Conservation (phyloP, 2,797 vertebrate species). For the Poeciliopsis presidionis region DNA sequence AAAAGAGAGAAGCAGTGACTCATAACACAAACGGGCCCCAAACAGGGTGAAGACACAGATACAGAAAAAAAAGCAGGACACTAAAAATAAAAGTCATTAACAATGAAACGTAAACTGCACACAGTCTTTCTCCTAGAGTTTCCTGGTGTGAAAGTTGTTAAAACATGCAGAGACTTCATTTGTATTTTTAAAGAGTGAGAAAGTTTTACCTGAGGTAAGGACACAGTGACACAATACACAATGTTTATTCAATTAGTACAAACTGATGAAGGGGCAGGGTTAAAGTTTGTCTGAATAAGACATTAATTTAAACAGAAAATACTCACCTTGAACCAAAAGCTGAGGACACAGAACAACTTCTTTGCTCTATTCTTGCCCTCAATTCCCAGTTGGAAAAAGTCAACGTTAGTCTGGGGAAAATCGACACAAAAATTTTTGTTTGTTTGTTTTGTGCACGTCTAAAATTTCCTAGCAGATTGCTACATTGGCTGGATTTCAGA, state of each 20-base stretch:
- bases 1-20: constrained; percentile 29
- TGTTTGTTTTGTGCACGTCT: neutral
- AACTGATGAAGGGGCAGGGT: neutral
- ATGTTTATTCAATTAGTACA: neutral
- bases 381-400: neutral
- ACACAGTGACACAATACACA: neutral
- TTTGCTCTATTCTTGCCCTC: neutral
- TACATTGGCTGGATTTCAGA: neutral
- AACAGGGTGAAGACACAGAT: constrained; percentile 9
- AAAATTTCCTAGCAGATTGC: neutral
- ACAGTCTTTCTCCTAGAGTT: constrained; percentile 6
- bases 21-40: constrained; percentile 31
- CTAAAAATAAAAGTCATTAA: constrained; percentile 1
- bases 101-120: constrained; percentile 3
- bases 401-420: neutral
- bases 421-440: neutral
- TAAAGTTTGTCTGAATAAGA: neutral
- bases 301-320: neutral
- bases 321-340: neutral
- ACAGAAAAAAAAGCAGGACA: neutral
- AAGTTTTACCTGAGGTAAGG: neutral
- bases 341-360: neutral
- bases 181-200: constrained; percentile 7
- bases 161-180: constrained; percentile 1
- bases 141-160: constrained; percentile 1